These are phyloP conservation scores for Steinernema carpocapsae DNA, from an alignment of 2,888 invertebrate genomes.

Conservation along the genomic window DNA sequence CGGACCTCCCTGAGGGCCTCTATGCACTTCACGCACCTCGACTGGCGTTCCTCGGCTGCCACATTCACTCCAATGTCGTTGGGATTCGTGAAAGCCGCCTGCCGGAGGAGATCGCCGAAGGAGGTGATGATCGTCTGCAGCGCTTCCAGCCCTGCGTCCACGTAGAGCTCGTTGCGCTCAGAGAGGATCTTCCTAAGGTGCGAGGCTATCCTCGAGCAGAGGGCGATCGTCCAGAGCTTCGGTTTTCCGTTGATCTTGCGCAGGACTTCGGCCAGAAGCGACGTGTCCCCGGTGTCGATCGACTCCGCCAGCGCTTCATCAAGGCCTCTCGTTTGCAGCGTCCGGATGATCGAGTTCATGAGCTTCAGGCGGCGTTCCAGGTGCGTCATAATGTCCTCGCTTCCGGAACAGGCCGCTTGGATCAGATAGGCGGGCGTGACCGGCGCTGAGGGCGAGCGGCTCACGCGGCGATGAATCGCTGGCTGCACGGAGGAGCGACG, in stretches of 20 bases:
- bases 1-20: conserved; percentile 16
- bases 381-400: background rate
- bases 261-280: background rate
- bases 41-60: conserved; percentile 19
- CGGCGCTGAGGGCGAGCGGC: background rate
- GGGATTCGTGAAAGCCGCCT: background rate
- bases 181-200: conserved; percentile 10
- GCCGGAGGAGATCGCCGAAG: conserved; percentile 9
- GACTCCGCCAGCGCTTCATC: conserved; percentile 7
- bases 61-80: conserved; percentile 13
- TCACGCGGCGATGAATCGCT: background rate
- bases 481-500: conserved; percentile 17
- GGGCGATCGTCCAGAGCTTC: conserved; percentile 16
- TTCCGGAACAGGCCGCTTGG: background rate
- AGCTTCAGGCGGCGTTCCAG: conserved; percentile 27
- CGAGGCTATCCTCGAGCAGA: conserved; percentile 7
- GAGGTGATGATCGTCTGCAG: conserved; percentile 25
- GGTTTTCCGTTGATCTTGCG: conserved; percentile 8
- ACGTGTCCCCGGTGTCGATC: conserved; percentile 16
- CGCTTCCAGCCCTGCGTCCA: conserved; percentile 14
- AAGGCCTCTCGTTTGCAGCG: background rate
- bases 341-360: background rate
- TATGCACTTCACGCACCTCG: conserved; percentile 11
- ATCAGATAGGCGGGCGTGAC: background rate
- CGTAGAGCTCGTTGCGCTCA: conserved; percentile 11